Evolutionary conservation across 2,888 invertebrate genomes (phyloP), one percentile per base, ranked within the genome.

Genomic region (Physocephala rufipes): DNA sequence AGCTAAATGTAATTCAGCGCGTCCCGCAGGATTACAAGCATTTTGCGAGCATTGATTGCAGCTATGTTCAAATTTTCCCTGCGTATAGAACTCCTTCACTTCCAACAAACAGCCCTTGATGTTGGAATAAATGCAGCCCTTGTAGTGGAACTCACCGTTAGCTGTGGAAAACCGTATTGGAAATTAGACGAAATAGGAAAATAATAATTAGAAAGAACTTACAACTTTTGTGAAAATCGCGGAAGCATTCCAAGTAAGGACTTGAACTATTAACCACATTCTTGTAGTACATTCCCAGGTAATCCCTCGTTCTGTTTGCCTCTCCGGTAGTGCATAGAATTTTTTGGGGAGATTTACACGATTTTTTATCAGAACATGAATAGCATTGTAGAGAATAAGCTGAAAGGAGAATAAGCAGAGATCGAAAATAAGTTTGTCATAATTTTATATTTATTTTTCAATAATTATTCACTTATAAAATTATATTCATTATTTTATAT

Each of bases 1-100:
- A 30, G 66, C 30, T 1, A 49, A 13, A 55, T 70, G 47, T 1
- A 69, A 45, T 28, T 58, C 65, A 16, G 67, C 66, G 16, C 77
- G 76, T 19, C 66, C 76, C 9, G 79, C 79, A 9, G 78, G 76
- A 74, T 79, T 79, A 49, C 79, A 79, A 5, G 71, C 74, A 65
- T 78, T 72, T 9, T 55, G 67, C 43, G 69, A 51, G 67, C 79
- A 79, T 28, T 76, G 73, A 4, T 16, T 9, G 26, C 77, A 78
- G 0, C 24, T 26, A 1, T 26, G 70, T 1, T 47, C 45, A 7
- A 24, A 45, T 4, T 58, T 45, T 1, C 9, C n/a, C 21, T 71
- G 69, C 28, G 51, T 21, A 26, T 70, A 71, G 19, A 53, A 28
- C 9, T 73, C 66, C 5, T 61, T 58, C 15, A 78, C 59, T 7